Base-by-base conservation (phyloP, 2,797 vertebrate species). In the Tenualosa ilisha region DNA sequence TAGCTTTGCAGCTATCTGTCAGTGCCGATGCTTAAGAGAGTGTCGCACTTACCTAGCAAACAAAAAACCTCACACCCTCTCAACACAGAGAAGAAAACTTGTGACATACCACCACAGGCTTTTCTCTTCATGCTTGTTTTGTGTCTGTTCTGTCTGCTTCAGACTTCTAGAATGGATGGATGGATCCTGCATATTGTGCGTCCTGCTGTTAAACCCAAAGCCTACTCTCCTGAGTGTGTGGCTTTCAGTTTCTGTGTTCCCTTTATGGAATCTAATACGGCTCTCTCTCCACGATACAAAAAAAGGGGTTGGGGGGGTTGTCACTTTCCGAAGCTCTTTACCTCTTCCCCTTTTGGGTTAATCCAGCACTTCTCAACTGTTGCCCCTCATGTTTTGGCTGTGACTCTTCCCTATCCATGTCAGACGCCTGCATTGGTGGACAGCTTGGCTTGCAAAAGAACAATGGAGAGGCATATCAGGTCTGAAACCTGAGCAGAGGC, bases 371-470 rank as follows among this genome's bases (percentile, higher is more conserved):
- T 83, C 49, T 83, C 83, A 79, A 51, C 83, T 83, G 83, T 89
- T 75, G 24, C 37, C 63, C 46, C 86, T 81, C 40, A n/a, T 87
- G 88, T 86, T 87, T 65, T 86, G 83, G 81, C 83, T 84, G 6
- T 51, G 85, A 40, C 84, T 43, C 12, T 46, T 59, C 20, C 13
- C 83, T 86, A 61, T 87, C 83, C 3, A 22, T 89, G 61, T 87
- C 75, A 79, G 49, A 56, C 59, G 63, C 49, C 63, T 43, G n/a
- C 82, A 37, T 61, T 79, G 43, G 82, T 83, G 8, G 26, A 15
- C 49, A 83, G 54, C 84, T 89, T 61, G 81, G 75, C 72, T 89
- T 72, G 86, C 85, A 81, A 68, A 49, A 51, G 22, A 72, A 85
- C 88, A 89, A 81, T 83, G 22, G 82, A 56, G 63, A 72, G 15